Conservation (phyloP, 2,888 invertebrate species). For the Spicauda simplicius region DNA sequence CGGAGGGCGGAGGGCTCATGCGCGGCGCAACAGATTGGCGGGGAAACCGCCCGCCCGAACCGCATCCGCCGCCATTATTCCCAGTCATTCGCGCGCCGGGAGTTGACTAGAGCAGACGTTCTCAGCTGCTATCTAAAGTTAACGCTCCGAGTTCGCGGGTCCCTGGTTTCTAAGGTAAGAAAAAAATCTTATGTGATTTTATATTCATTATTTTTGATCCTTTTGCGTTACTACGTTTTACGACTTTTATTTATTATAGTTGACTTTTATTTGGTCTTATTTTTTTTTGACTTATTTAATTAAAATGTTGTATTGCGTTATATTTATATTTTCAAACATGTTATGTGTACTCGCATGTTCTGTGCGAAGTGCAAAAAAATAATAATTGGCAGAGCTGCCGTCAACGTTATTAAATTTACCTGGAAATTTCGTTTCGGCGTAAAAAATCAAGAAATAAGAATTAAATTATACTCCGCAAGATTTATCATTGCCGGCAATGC, state of each 20-base stretch:
- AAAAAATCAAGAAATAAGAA: not conserved
- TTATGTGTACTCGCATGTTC: not conserved
- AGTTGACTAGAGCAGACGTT: constrained; percentile 52
- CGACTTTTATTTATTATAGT: not conserved
- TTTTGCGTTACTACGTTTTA: not conserved
- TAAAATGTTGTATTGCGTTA: not conserved
- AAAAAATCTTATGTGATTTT: not conserved
- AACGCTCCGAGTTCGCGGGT: constrained; percentile 46
- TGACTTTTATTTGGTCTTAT: not conserved
- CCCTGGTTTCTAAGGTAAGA: constrained; percentile 28
- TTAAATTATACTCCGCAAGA: not conserved
- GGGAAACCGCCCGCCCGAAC: constrained; percentile 47
- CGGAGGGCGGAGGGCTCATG: constrained; percentile 52
- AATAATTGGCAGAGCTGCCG: not conserved
- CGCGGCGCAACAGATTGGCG: constrained; percentile 67
- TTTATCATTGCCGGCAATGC: not conserved
- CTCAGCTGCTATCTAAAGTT: constrained; percentile 48
- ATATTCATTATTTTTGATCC: not conserved
- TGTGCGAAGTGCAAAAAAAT: not conserved
- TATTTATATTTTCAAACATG: not conserved
- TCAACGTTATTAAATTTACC: not conserved
- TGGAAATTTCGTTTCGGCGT: not conserved
- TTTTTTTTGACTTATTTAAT: not conserved
- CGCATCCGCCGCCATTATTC: constrained; percentile 40
- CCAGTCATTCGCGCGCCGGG: constrained; percentile 54